These are phyloP conservation scores for Falco columbarius DNA, from an alignment of 2,797 vertebrate genomes.

Conservation along the genomic window DNA sequence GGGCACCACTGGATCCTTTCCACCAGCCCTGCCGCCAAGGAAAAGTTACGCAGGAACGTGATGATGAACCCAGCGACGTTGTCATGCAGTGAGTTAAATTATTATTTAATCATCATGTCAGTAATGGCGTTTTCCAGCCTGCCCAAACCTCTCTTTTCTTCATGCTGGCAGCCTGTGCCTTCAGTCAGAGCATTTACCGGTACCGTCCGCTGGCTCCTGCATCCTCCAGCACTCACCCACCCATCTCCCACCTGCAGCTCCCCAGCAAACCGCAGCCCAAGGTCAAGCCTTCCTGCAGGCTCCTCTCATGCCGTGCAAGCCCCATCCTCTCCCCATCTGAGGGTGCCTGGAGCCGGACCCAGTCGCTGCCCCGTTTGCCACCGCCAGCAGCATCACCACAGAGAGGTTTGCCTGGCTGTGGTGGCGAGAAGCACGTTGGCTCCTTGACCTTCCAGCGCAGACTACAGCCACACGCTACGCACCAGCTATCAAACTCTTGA, in stretches of 20 bases:
- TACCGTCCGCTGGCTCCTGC: not conserved
- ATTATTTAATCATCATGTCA: not conserved
- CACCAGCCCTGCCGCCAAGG: not conserved
- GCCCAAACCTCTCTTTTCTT: not conserved
- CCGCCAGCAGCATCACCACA: fast-evolving
- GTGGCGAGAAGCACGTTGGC: fast-evolving
- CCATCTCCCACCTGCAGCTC: not conserved
- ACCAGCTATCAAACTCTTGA: conserved; percentile 23
- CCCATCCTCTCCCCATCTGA: not conserved
- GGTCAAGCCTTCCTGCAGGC: not conserved
- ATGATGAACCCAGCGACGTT: not conserved
- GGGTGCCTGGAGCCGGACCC: not conserved
- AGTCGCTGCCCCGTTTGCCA: fast-evolving
- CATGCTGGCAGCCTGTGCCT: no score
- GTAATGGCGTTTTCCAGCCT: not conserved
- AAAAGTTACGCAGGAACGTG: not conserved
- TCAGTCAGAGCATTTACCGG: not conserved
- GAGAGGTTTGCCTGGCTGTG: fast-evolving
- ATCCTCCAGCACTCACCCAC: not conserved
- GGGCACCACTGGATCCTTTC: not conserved
- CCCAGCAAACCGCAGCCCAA: not conserved
- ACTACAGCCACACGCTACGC: not conserved
- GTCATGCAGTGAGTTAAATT: not conserved
- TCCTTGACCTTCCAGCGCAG: not conserved
- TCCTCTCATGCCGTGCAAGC: fast-evolving